These are phyloP conservation scores for Trachelus stipa DNA, from an alignment of 2,888 invertebrate species.

Conservation along the genomic window DNA sequence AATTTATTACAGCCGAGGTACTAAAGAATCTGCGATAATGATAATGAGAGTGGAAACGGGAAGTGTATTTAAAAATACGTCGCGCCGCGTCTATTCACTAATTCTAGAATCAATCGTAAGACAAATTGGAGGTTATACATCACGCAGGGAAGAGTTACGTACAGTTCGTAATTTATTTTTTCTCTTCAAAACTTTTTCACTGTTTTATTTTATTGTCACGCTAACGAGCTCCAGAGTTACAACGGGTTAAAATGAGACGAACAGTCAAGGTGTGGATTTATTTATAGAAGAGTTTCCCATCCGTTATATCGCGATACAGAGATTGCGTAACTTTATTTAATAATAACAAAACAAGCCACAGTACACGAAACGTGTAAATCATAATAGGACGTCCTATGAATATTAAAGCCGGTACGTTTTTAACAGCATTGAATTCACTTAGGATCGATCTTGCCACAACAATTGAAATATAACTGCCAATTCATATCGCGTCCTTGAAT, in stretches of 20 bases:
- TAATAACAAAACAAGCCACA: neutral
- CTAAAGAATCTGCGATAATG: neutral
- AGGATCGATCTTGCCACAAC: neutral
- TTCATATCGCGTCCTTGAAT: conserved; percentile 15
- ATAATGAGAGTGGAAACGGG: neutral
- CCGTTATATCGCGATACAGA: neutral
- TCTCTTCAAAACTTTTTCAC: neutral
- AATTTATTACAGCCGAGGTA: neutral
- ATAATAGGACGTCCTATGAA: neutral
- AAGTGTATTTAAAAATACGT: neutral
- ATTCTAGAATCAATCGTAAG: neutral
- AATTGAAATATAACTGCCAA: neutral
- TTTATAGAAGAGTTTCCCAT: neutral
- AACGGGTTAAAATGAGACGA: neutral
- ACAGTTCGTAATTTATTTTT: neutral
- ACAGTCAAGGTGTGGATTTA: neutral
- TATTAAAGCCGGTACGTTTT: neutral
- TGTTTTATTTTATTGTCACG: neutral
- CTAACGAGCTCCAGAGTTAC: neutral
- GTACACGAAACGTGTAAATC: neutral
- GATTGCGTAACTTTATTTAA: neutral
- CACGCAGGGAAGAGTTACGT: neutral
- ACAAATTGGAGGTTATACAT: neutral
- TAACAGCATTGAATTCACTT: neutral
- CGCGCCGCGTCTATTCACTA: neutral